Evolutionary conservation across 2,888 invertebrate genomes (phyloP).

Genomic region (Iselma pallidipennis): DNA sequence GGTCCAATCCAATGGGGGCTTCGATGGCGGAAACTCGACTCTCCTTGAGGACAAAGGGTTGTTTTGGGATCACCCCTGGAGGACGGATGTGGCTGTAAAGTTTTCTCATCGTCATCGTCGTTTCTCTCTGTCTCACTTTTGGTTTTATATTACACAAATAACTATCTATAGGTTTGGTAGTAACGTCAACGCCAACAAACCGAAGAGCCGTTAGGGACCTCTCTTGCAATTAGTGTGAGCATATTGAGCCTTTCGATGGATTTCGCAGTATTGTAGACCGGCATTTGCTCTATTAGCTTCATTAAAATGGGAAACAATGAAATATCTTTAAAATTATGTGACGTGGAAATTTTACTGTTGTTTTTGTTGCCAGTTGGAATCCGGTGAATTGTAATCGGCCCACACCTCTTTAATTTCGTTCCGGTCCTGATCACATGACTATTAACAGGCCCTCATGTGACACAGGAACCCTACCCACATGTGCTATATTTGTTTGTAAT

Average conservation of each 20-base stretch:
- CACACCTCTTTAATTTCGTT: not conserved
- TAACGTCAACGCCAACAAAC: constrained; percentile 1
- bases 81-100: constrained; percentile 34
- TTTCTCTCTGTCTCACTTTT: not conserved
- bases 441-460: not conserved
- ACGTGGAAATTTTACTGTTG: not conserved
- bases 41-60: constrained; percentile 48
- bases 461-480: not conserved
- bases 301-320: constrained; percentile 7
- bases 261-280: constrained; percentile 27
- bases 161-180: not conserved
- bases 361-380: not conserved
- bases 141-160: not conserved
- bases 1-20: constrained; percentile 30
- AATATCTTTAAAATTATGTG: constrained; percentile 12
- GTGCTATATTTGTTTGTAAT: not conserved
- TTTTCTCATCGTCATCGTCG: not conserved
- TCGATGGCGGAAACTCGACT: constrained; percentile 32
- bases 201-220: not conserved
- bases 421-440: not conserved
- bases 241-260: constrained; percentile 38
- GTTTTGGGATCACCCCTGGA: constrained; percentile 43
- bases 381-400: too few species aligned
- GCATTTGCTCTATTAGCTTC: constrained; percentile 28
- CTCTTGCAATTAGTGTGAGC: constrained; percentile 41